Evolutionary conservation across 2,797 vertebrate species (phyloP), one percentile per base, ranked within the genome.

Genomic region (Sebastes cheni): DNA sequence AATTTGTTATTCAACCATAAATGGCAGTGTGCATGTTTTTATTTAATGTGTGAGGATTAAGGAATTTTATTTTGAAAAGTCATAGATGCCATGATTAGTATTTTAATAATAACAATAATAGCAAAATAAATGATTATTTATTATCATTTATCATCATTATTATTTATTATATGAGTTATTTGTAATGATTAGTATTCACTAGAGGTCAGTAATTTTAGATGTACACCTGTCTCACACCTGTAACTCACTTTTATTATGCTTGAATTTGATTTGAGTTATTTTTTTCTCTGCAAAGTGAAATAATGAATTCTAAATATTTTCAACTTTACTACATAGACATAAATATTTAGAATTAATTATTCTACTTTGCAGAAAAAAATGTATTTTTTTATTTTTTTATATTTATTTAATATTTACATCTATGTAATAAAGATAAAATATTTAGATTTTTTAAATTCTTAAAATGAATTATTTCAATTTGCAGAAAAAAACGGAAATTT

Each of bases 1-100:
- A 46, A 80, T 92, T 89, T 94, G 83, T 90, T 90, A 81, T 79
- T 84, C 64, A 91, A 93, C 5, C n/a, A 20, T 13, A 64, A 72
- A 61, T 77, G 73, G 62, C 11, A 14, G 18, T 29, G 22, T 84
- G 39, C 30, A 46, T 60, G 34, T 72, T 80, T 74, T 80, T 59
- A 64, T 77, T 75, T 39, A 14, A 18, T 50, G 25, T 4, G 20
- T 22, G 1, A 77, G 54, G 50, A 20, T 27, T 2, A 25, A 39
- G 13, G 34, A 0, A 20, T 75, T 27, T 65, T 67, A 29, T 65
- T 83, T 60, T n/a, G 0, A 62, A 75, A 72, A 16, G 22, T 14
- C 18, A 46, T 3, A 66, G 16, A n/a, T 1, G 0, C 46, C 20
- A 0, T 16, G 3, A 62, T 23, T 50, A 3, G 5, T 36, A 72